These are phyloP conservation scores for Parazoanthus atlanticus DNA, from an alignment of 92 coral and sea anemone genomes.

Conservation along the genomic window DNA sequence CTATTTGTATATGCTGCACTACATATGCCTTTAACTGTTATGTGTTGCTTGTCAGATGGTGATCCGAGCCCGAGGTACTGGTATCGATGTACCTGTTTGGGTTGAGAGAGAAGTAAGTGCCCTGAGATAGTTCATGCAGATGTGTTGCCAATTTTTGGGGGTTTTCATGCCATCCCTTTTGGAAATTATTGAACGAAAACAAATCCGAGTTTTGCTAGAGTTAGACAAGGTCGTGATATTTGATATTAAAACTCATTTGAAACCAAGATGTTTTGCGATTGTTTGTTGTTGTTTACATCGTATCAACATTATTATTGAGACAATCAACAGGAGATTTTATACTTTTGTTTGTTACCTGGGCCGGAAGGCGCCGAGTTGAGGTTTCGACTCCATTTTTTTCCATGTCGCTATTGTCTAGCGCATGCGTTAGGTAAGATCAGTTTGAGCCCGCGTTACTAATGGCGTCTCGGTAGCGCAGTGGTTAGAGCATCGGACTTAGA, in stretches of 20 bases:
- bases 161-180: no score
- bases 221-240: background rate
- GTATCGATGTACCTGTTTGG: constrained; percentile 99
- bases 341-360: no score
- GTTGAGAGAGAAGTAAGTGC: constrained; percentile 84
- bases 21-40: background rate
- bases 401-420: no score
- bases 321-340: background rate
- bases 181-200: no score
- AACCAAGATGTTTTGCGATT: background rate
- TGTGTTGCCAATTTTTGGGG: background rate
- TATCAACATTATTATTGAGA: background rate
- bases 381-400: no score
- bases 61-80: constrained; percentile 85
- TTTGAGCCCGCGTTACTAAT: no score
- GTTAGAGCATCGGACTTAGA: no score
- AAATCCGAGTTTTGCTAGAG: background rate
- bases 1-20: background rate
- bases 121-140: background rate
- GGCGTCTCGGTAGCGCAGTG: no score
- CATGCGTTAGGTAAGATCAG: no score
- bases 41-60: constrained; percentile 64
- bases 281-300: no score
- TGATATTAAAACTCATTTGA: no score
- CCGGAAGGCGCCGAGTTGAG: no score